Conservation (phyloP, 2,797 vertebrate genomes). For the Tapirus indicus region DNA sequence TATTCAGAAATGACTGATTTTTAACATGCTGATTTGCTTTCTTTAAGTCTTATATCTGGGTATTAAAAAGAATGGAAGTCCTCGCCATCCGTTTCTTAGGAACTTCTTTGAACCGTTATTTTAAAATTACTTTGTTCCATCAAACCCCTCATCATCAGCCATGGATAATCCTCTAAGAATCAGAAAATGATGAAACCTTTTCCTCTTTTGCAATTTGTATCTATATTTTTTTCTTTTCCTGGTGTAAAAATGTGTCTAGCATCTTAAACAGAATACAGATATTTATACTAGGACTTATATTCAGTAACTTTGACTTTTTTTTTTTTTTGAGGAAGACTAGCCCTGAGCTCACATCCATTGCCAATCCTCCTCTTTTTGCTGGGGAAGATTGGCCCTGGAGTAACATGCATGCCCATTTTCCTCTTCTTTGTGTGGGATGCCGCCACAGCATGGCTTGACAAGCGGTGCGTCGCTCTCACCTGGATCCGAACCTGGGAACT, state of each 20-base stretch:
- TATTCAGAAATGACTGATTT: background rate
- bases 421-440: too few relatives aligned
- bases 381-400: too few relatives aligned
- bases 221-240: background rate
- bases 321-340: background rate
- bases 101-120: slow-evolving; percentile 36
- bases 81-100: slow-evolving; percentile 14
- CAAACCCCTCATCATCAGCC: background rate
- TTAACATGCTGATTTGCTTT: background rate
- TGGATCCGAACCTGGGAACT: too few relatives aligned
- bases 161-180: background rate
- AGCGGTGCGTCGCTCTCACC: too few relatives aligned
- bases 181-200: slow-evolving; percentile 23
- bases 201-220: background rate
- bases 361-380: too few relatives aligned
- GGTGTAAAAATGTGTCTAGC: background rate
- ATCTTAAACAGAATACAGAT: slow-evolving; percentile 24
- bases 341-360: too few relatives aligned
- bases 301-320: slow-evolving; percentile 3
- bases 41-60: background rate
- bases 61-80: background rate
- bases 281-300: background rate
- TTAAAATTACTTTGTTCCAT: background rate
- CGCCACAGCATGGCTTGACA: too few relatives aligned
- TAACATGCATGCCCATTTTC: too few relatives aligned